Evolutionary conservation across 1,140 invertebrate species (phyloP).

Genomic region (Andrena cerasifolii): DNA sequence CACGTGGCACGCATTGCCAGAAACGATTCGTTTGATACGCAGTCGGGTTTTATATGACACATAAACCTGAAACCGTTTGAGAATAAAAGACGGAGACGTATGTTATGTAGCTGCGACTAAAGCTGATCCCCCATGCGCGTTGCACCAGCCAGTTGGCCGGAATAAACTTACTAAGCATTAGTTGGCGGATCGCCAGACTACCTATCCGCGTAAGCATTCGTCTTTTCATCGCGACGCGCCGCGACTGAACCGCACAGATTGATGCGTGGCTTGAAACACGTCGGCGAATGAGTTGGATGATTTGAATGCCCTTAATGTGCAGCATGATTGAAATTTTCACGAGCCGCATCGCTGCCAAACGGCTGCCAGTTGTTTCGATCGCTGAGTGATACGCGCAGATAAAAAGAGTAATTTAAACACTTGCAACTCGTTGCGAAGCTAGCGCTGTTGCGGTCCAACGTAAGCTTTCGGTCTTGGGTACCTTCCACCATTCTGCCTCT

Average conservation of each 20-base stretch:
- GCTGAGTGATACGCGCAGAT: constrained; percentile 20
- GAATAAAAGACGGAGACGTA: constrained; percentile 31
- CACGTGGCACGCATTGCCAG: neutral
- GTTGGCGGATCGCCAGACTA: constrained; percentile 70
- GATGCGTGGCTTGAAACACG: constrained; percentile 73
- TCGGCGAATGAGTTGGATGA: constrained; percentile 70
- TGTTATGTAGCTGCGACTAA: constrained; percentile 3
- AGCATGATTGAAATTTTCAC: constrained; percentile 64
- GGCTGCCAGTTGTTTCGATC: constrained; percentile 40
- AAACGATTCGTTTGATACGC: constrained; percentile 6
- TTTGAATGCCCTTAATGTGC: constrained; percentile 57
- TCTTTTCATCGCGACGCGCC: constrained; percentile 75
- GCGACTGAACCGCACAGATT: constrained; percentile 69
- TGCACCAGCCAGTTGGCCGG: constrained; percentile 56
- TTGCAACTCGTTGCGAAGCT: neutral
- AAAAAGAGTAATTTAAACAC: constrained; percentile 45
- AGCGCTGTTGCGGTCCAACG: no score
- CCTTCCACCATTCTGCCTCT: no score
- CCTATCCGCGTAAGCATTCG: constrained; percentile 73
- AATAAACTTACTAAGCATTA: constrained; percentile 56
- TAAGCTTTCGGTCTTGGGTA: no score
- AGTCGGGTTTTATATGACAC: constrained; percentile 14
- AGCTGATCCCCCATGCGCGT: constrained; percentile 40
- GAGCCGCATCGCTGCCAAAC: constrained; percentile 49
- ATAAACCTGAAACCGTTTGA: constrained; percentile 5